Evolutionary conservation across 2,888 invertebrate genomes (phyloP), one percentile per base, ranked within the genome.

Genomic region (Panopea generosa): DNA sequence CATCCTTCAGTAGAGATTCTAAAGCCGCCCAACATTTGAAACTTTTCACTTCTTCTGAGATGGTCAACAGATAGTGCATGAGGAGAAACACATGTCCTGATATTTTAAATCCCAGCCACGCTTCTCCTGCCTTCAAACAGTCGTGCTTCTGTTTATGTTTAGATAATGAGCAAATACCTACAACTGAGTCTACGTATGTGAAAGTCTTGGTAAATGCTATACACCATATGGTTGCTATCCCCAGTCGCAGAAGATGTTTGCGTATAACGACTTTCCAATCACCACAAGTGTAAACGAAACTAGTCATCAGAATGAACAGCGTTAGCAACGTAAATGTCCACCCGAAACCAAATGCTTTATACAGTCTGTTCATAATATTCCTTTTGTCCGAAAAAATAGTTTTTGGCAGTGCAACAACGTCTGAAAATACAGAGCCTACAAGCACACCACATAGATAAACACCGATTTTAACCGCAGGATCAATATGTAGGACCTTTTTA

Each of bases 271-370:
- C 71, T 69, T 97, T 94, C 77, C 95, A 94, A 83, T 96, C 95
- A 0, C 97, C 97, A 91, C 97, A 97, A 88, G 96, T 97, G 85
- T 96, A 95, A 1, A 96, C 96, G 83, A 95, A 95, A 1, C 96
- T 95, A 7, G 98, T 97, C 79, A 98, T 93, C 24, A 95, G 94
- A 47, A 97, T 94, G 93, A 97, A 99, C 0, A 96, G 96, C 33
- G 96, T 94, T 14, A 96, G 94, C 50, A 97, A 93, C 49, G 95
- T 93, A 77, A 98, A 93, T 55, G 99, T 97, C 99, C 99, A 99
- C 83, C 96, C 98, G 99, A 99, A 99, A 67, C 98, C 98, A 91
- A 97, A 95, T 93, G 99, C 99, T 0, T 98, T 98, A 92, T 99
- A 99, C 92, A 96, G 97, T 85, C 95, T 95, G 93, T 99, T 99